Evolutionary conservation across 2,888 invertebrate genomes (phyloP).

Genomic region (Tortricodes alternella): DNA sequence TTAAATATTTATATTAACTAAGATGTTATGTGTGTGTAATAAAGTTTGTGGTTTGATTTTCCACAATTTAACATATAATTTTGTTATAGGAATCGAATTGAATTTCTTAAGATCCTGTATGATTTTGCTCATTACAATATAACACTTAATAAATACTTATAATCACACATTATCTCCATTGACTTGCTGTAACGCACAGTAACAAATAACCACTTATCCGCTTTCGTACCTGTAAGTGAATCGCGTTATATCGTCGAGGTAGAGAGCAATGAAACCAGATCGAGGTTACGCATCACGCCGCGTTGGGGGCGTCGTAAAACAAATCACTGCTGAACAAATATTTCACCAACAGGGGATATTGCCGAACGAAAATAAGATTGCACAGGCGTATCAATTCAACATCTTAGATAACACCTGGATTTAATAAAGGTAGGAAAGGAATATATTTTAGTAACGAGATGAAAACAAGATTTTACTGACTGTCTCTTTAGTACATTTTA

Average conservation of each 20-base stretch:
- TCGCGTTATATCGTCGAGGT: constrained; percentile 17
- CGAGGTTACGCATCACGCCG: constrained; percentile 37
- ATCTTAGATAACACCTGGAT: constrained; percentile 18
- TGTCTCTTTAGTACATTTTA: no score
- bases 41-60: no score
- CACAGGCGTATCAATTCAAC: constrained; percentile 16
- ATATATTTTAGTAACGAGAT: background rate
- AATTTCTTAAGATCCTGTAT: no score
- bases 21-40: no score
- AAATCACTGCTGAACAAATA: constrained; percentile 49
- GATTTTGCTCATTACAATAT: no score
- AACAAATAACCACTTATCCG: constrained; percentile 16
- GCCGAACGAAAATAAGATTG: constrained; percentile 45
- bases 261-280: constrained; percentile 31
- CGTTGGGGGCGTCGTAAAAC: constrained; percentile 48
- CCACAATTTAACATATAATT: no score
- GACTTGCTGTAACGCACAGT: no score
- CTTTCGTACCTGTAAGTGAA: constrained; percentile 19
- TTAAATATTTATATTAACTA: no score
- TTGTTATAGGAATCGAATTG: no score
- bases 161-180: background rate
- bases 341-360: constrained; percentile 43
- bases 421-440: constrained; percentile 5
- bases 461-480: no score
- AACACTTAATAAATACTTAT: no score